Conservation (phyloP, 1,140 invertebrate genomes). For the Cydia fagiglandana region DNA sequence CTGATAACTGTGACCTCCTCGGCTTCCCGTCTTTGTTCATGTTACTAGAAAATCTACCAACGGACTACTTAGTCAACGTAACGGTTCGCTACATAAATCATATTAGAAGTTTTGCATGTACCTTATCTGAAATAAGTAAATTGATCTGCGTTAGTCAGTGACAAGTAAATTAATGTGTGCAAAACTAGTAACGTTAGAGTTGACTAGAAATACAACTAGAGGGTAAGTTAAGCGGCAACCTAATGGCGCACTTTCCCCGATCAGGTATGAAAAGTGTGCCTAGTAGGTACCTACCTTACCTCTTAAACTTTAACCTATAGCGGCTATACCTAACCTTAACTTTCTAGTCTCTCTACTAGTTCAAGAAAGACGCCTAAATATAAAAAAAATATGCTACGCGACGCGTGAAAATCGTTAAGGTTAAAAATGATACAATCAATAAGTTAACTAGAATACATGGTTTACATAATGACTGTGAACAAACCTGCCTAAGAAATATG, state of each 20-base stretch:
- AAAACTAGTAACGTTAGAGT: neutral
- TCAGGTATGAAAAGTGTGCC: too few species aligned
- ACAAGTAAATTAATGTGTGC: neutral
- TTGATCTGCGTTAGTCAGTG: neutral
- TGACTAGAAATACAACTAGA: conserved; percentile 8
- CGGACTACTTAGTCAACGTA: conserved; percentile 32
- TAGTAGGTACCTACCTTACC: too few species aligned
- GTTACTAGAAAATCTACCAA: conserved; percentile 32
- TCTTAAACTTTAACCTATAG: too few species aligned
- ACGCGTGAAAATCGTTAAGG: too few species aligned
- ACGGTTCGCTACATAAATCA: neutral
- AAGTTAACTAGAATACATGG: too few species aligned
- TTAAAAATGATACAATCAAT: too few species aligned
- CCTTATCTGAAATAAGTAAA: neutral
- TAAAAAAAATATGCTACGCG: too few species aligned
- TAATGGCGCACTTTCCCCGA: neutral
- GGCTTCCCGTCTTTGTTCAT: conserved; percentile 50
- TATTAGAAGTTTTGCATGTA: neutral
- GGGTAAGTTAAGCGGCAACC: neutral
- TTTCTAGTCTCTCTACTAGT: too few species aligned
- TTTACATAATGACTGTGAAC: neutral
- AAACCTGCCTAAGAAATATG: neutral
- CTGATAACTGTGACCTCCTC: conserved; percentile 35
- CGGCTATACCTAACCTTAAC: too few species aligned
- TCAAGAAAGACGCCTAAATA: too few species aligned